Evolutionary conservation across 1,140 invertebrate species (phyloP).

Genomic region (Ganaspis sp.): DNA sequence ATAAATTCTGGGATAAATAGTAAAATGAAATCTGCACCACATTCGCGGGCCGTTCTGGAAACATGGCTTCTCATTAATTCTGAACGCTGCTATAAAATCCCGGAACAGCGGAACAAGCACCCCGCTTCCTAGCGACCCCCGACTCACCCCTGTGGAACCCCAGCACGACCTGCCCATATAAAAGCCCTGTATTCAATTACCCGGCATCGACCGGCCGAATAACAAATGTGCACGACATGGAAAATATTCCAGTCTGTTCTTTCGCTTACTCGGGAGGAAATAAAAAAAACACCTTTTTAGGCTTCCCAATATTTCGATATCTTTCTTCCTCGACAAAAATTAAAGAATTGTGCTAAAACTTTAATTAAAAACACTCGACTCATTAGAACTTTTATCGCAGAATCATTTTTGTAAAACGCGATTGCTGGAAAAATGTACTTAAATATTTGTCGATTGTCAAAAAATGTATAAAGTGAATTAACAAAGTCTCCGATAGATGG

Average conservation of each 20-base stretch:
- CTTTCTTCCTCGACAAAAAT: neutral
- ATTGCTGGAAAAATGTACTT: too few relatives aligned
- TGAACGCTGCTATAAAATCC: constrained; percentile 25
- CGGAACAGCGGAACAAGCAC: constrained; percentile 23
- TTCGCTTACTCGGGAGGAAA: neutral
- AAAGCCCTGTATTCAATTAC: constrained; percentile 30
- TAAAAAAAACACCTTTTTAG: constrained; percentile 7
- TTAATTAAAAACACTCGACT: too few relatives aligned
- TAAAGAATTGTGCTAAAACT: neutral
- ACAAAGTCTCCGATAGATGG: too few relatives aligned
- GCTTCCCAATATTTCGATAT: neutral
- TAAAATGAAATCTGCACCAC: constrained; percentile 26
- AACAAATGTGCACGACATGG: constrained; percentile 28
- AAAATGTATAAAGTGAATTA: too few relatives aligned
- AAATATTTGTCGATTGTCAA: too few relatives aligned
- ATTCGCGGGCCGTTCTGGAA: constrained; percentile 14
- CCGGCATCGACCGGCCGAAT: constrained; percentile 20
- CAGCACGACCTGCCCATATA: constrained; percentile 14
- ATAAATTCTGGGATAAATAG: constrained; percentile 20
- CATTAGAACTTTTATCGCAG: too few relatives aligned
- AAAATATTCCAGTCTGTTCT: constrained; percentile 29
- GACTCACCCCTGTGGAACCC: neutral
- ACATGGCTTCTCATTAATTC: constrained; percentile 29
- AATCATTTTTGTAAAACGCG: too few relatives aligned
- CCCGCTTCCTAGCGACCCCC: neutral